A percentile compares a stretch with the other conserved stretches of the same genome.
phyloP scores from a whole-genome alignment of 2,888 invertebrate genomes.

The Drosophila austrosaltans region DNA sequence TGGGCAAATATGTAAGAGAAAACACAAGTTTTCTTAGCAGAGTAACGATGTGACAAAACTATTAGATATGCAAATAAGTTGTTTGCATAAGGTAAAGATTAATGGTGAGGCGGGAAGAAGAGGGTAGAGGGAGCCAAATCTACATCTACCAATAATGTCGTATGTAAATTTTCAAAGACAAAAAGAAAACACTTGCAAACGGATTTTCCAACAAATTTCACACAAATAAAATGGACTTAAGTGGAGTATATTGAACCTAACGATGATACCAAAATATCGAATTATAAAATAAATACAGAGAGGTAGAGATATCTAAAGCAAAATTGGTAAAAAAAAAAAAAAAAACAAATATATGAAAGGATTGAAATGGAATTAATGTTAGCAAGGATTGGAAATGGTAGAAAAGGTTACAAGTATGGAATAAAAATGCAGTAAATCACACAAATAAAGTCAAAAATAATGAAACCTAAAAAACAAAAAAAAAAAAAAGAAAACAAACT shows the following conservation, averaged over 20 bases:
- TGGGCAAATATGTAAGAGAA: slow-evolving; percentile 23
- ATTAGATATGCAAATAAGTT: slow-evolving; percentile 64
- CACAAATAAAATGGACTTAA: slow-evolving; percentile 8
- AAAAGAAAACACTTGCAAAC: slow-evolving; percentile 1
- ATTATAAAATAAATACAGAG: background rate
- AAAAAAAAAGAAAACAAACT: no score
- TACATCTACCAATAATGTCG: slow-evolving; percentile 11
- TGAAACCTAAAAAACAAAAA: no score
- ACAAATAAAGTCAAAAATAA: no score
- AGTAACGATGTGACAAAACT: slow-evolving; percentile 66
- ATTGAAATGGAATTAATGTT: no score
- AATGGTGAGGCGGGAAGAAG: background rate
- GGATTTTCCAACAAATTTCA: slow-evolving; percentile 5
- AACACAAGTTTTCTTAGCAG: slow-evolving; percentile 53
- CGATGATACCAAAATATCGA: background rate
- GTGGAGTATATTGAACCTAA: slow-evolving; percentile 3
- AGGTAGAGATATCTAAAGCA: background rate
- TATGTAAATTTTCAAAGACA: slow-evolving; percentile 23
- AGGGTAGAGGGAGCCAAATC: background rate
- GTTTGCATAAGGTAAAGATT: slow-evolving; percentile 44
- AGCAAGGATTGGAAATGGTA: no score
- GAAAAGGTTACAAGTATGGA: no score
- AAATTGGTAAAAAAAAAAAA: no score
- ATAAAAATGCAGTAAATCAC: no score
- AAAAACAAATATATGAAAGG: no score